These are phyloP conservation scores for Actias luna DNA, from an alignment of 2,888 invertebrate species.

Conservation along the genomic window DNA sequence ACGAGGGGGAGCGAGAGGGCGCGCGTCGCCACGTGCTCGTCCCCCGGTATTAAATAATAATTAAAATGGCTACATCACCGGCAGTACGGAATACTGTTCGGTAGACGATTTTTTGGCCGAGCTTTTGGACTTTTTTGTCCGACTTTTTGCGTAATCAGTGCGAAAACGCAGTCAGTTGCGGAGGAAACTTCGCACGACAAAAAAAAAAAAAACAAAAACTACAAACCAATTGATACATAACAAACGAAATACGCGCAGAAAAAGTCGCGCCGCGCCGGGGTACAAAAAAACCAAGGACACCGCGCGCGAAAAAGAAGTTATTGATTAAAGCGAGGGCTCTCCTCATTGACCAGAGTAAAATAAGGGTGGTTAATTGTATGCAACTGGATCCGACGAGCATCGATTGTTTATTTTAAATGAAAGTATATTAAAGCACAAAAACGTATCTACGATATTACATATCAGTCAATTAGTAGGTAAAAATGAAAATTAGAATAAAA, in stretches of 20 bases:
- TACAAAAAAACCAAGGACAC: slow-evolving; percentile 79
- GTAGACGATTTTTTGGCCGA: slow-evolving; percentile 80
- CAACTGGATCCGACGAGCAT: slow-evolving; percentile 61
- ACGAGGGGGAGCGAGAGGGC: slow-evolving; percentile 51
- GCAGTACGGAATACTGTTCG: slow-evolving; percentile 76
- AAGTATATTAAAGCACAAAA: slow-evolving; percentile 5
- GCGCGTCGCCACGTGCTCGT: slow-evolving; percentile 78
- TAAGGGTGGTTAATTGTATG: slow-evolving; percentile 81
- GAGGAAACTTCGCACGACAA: slow-evolving; percentile 35
- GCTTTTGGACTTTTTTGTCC: slow-evolving; percentile 75
- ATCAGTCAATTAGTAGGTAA: too few species aligned
- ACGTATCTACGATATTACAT: background rate
- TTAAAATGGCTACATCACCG: slow-evolving; percentile 81
- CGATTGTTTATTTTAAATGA: slow-evolving; percentile 40
- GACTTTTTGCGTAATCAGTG: slow-evolving; percentile 73
- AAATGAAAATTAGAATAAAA: too few species aligned
- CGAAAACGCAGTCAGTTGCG: slow-evolving; percentile 62
- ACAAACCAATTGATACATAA: slow-evolving; percentile 72
- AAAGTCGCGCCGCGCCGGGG: slow-evolving; percentile 66
- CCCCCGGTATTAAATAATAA: slow-evolving; percentile 82
- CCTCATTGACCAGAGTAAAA: slow-evolving; percentile 81
- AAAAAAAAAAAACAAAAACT: slow-evolving; percentile 43
- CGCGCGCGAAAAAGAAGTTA: slow-evolving; percentile 78
- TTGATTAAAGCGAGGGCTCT: slow-evolving; percentile 80
- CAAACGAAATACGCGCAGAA: slow-evolving; percentile 77